Evolutionary conservation across 2,113 vertebrate genomes (phyloP), one percentile per base, ranked within the genome.

Genomic region (Chloroceryle aenea): DNA sequence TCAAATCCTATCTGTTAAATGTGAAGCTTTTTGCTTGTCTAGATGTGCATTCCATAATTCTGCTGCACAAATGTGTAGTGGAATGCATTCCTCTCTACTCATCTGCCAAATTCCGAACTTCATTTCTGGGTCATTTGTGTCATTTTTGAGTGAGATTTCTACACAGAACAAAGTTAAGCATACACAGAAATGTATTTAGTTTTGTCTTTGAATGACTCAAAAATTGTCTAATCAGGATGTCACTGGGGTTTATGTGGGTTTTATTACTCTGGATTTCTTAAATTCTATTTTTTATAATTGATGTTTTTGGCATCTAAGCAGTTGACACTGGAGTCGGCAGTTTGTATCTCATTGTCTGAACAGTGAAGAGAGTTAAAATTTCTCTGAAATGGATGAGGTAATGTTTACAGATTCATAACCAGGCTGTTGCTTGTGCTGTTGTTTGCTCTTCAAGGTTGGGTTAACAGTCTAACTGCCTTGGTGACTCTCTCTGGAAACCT

Each of bases 401-500:
- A 75, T 91, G 74, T 89, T 88, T 85, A 68, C 66, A 75, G 88
- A 84, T 22, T 82, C 73, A 81, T 27, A 75, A 87, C 72, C 73
- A 75, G 73, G 26, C 66, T 25, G 73, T 50, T 82, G 64, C 83
- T 62, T 73, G 47, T 58, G 40, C 56, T 89, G 80, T 18, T 87
- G 58, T 96, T 96, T 96, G 96, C 84, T 95, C 76, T 94, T 80
- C 94, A 93, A 84, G 88, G 86, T 75, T 84, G 83, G 90, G 48
- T 92, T 94, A 95, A 92, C 92, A 94, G 79, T 61, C 48, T 72
- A 62, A 90, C 82, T 93, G 73, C 90, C 79, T 63, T 82, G 73
- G 95, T 50, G 83, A 93, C 80, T 80, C 87, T 79, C 90, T 79
- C 72, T 78, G 85, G 92, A 93, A 96, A 78, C 85, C 26, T 32